Conservation (phyloP, 2,113 vertebrate genomes). For the Willisornis vidua region DNA sequence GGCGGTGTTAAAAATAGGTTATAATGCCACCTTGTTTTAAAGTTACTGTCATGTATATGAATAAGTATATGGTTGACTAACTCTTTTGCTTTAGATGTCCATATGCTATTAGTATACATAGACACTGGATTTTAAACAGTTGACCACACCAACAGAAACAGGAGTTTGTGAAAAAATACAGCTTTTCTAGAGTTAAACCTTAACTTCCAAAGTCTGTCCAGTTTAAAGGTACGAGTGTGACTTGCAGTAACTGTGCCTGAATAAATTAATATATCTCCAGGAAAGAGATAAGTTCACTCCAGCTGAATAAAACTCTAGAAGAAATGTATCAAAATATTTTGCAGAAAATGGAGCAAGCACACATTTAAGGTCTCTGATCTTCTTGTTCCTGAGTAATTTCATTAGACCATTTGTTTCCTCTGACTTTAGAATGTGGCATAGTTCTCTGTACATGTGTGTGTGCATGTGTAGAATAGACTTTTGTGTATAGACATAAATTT, state of each 20-base stretch:
- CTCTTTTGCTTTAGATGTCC: neutral
- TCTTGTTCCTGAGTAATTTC: neutral
- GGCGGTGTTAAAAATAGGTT: constrained; percentile 26
- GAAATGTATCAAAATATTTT: neutral
- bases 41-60: neutral
- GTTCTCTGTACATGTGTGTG: neutral
- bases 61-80: neutral
- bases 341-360: neutral
- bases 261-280: neutral
- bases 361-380: neutral
- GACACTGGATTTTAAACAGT: neutral
- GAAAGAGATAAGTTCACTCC: neutral
- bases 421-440: neutral
- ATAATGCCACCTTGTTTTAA: constrained; percentile 26
- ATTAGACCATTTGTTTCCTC: neutral
- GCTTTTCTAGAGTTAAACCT: neutral
- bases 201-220: neutral
- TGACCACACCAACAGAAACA: neutral
- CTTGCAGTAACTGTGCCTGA: neutral
- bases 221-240: neutral
- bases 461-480: neutral
- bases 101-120: neutral
- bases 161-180: neutral
- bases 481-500: neutral
- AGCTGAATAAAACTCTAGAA: neutral